phyloP scores from a whole-genome alignment of 2,888 invertebrate genomes.

The Thymelicus sylvestris region DNA sequence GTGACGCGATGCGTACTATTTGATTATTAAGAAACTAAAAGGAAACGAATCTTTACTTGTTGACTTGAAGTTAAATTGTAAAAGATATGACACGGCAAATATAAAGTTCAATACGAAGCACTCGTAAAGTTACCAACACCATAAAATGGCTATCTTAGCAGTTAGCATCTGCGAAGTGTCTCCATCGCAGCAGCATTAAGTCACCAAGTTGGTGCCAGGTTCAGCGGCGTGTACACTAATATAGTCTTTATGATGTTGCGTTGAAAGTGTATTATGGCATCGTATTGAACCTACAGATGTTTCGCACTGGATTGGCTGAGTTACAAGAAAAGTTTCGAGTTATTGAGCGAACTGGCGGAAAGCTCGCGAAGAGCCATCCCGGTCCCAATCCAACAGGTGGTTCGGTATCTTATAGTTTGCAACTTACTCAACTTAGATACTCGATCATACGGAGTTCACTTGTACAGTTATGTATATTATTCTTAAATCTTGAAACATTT shows the following conservation, averaged over 20 bases:
- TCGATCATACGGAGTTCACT: conserved; percentile 7
- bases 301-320: conserved; percentile 43
- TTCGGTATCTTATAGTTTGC: conserved; percentile 38
- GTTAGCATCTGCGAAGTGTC: conserved; percentile 28
- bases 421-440: conserved; percentile 7
- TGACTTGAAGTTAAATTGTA: neutral
- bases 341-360: conserved; percentile 39
- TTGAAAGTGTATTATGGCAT: conserved; percentile 25
- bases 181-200: conserved; percentile 29
- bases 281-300: conserved; percentile 26
- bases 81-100: neutral
- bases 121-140: conserved; percentile 23
- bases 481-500: neutral
- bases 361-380: conserved; percentile 39
- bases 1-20: neutral
- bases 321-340: conserved; percentile 45
- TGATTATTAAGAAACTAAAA: neutral
- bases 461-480: neutral
- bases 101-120: conserved; percentile 15
- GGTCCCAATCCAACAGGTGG: conserved; percentile 45
- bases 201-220: conserved; percentile 30
- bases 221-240: conserved; percentile 21
- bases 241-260: conserved; percentile 13
- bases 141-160: conserved; percentile 30
- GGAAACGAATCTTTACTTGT: neutral